Percentiles rank a stretch among this genome's conserved stretches.
phyloP scores from a whole-genome alignment of 64 coral and sea anemone species.

The Pachyseris speciosa region DNA sequence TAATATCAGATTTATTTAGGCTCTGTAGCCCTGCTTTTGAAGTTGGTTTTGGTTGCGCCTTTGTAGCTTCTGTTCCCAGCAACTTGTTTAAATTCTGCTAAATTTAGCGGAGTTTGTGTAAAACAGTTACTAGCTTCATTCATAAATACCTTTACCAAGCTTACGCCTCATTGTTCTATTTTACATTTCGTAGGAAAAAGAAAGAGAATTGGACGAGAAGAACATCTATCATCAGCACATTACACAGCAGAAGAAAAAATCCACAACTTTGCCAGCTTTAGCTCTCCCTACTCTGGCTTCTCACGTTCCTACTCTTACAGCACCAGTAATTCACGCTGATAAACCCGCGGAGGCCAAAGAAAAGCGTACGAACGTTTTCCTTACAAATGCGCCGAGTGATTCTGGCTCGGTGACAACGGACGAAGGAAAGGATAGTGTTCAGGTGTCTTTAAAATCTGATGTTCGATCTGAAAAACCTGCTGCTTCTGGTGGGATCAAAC shows the following conservation, averaged over 20 bases:
- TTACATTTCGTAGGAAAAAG: constrained; percentile 78
- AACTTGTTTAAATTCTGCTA: no score
- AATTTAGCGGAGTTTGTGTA: no score
- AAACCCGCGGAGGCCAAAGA: background rate
- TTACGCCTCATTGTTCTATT: background rate
- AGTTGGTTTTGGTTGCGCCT: no score
- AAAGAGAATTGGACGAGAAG: constrained; percentile 76
- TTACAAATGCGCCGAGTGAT: constrained; percentile 55
- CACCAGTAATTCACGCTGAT: background rate
- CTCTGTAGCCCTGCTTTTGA: no score
- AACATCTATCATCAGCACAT: constrained; percentile 94
- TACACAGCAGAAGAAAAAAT: constrained; percentile 68
- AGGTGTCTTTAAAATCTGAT: background rate
- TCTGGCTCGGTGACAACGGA: constrained; percentile 11
- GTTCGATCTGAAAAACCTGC: background rate
- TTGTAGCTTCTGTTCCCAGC: no score
- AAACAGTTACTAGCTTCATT: background rate
- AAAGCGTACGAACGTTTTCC: constrained; percentile 40
- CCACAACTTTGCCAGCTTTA: constrained; percentile 24
- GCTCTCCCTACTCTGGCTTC: constrained; percentile 10
- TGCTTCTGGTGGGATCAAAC: background rate
- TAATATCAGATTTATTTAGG: no score
- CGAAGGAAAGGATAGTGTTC: background rate
- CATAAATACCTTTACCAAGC: background rate
- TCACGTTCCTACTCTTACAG: background rate